These are phyloP conservation scores for Sternarchorhynchus goeldii DNA, from an alignment of 2,797 vertebrate genomes.

Conservation along the genomic window DNA sequence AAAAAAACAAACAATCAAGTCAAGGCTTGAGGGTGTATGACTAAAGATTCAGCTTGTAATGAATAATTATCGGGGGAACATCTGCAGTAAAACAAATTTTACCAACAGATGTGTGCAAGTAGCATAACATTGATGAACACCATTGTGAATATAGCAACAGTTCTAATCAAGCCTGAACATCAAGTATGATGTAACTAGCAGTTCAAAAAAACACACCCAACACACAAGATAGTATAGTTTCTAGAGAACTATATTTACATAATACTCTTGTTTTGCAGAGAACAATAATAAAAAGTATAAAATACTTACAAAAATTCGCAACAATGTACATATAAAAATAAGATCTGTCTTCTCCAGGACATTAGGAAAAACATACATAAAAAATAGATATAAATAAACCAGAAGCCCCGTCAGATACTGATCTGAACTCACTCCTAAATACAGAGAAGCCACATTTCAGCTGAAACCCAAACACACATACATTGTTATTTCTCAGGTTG, in stretches of 20 bases:
- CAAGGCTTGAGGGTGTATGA: too few species aligned
- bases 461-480: constrained; percentile 17
- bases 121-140: too few species aligned
- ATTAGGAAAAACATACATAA: constrained; percentile 78
- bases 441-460: constrained; percentile 18
- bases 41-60: too few species aligned
- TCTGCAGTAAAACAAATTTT: too few species aligned
- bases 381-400: constrained; percentile 78
- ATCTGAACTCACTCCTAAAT: constrained; percentile 28
- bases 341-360: constrained; percentile 77
- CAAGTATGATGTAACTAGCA: not conserved
- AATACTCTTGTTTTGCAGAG: constrained; percentile 81
- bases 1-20: too few species aligned
- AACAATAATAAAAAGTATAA: constrained; percentile 83
- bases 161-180: not conserved
- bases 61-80: too few species aligned
- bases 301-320: constrained; percentile 81
- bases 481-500: constrained; percentile 7
- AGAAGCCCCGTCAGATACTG: constrained; percentile 59
- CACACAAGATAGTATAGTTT: constrained; percentile 55
- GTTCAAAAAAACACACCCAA: not conserved
- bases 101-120: too few species aligned
- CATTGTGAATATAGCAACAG: too few species aligned
- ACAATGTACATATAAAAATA: constrained; percentile 84
- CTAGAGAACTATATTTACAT: constrained; percentile 86